These are phyloP conservation scores for Sebastes steindachneri DNA, from an alignment of 2,797 vertebrate genomes.

Conservation along the genomic window DNA sequence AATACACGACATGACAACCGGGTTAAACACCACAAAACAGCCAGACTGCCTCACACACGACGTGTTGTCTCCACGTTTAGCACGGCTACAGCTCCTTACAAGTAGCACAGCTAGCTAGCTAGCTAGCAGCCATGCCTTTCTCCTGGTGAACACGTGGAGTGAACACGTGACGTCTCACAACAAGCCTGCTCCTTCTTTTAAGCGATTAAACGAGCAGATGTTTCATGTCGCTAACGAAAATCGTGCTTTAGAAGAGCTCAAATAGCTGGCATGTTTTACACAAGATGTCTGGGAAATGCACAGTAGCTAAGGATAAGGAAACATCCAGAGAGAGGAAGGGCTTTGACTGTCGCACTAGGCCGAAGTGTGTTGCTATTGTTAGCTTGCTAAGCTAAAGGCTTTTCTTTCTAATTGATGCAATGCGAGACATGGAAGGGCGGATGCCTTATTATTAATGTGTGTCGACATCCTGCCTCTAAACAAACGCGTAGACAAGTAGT, in stretches of 20 bases:
- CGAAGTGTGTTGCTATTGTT: slow-evolving; percentile 71
- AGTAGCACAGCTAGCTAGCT: background rate
- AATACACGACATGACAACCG: slow-evolving; percentile 13
- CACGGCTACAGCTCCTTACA: background rate
- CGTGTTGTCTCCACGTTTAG: background rate
- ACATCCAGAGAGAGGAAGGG: slow-evolving; percentile 14
- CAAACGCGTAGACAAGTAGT: background rate
- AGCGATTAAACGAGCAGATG: slow-evolving; percentile 20
- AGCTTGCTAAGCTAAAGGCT: slow-evolving; percentile 45
- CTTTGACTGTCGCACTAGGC: slow-evolving; percentile 65
- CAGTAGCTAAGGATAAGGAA: background rate
- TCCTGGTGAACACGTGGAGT: slow-evolving; percentile 79
- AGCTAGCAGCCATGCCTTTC: slow-evolving; percentile 66
- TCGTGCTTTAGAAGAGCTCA: fast-evolving
- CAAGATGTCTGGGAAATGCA: fast-evolving
- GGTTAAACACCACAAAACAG: background rate
- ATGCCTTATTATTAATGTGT: background rate
- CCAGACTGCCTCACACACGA: fast-evolving
- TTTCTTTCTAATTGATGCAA: slow-evolving; percentile 3
- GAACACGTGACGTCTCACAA: slow-evolving; percentile 81
- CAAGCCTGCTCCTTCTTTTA: slow-evolving; percentile 60
- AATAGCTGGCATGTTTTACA: background rate
- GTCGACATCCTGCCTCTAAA: background rate
- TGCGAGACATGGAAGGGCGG: slow-evolving; percentile 27
- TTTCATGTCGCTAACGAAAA: fast-evolving